These are phyloP conservation scores for Pogonomyrmex californicus DNA, from an alignment of 1,140 invertebrate genomes.

Conservation along the genomic window DNA sequence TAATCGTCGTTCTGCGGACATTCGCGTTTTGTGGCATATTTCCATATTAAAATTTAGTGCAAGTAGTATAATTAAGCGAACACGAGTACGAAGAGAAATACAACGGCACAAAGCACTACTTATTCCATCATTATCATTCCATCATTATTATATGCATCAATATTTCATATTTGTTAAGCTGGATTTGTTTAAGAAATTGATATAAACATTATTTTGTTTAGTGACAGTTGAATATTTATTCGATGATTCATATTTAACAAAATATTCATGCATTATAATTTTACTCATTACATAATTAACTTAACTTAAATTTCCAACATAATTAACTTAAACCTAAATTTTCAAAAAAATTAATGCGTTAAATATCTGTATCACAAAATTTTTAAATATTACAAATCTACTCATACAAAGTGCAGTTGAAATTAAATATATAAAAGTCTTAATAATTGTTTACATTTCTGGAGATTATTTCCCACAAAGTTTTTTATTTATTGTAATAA, in stretches of 20 bases:
- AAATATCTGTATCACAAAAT: not conserved
- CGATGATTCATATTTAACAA: not conserved
- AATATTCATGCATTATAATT: not conserved
- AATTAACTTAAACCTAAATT: not conserved
- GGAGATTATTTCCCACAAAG: not conserved
- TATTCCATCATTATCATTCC: too few relatives aligned
- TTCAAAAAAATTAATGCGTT: not conserved
- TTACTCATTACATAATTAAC: not conserved
- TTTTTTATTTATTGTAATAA: not conserved
- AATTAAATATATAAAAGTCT: not conserved
- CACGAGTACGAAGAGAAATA: conserved; percentile 3
- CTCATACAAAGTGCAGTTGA: not conserved
- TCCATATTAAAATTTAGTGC: conserved; percentile 42
- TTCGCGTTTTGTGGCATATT: conserved; percentile 24
- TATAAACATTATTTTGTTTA: conserved; percentile 15
- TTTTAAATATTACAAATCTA: conserved; percentile 15
- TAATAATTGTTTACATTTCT: not conserved
- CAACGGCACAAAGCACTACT: not conserved
- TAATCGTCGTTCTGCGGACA: conserved; percentile 63
- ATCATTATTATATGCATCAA: too few relatives aligned
- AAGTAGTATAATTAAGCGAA: not conserved
- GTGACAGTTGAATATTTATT: conserved; percentile 24
- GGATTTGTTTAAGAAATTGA: conserved; percentile 4
- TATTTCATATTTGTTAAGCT: conserved; percentile 42
- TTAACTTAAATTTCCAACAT: not conserved